These are phyloP conservation scores for Argopecten irradians DNA, from an alignment of 1,140 invertebrate genomes.

Conservation along the genomic window DNA sequence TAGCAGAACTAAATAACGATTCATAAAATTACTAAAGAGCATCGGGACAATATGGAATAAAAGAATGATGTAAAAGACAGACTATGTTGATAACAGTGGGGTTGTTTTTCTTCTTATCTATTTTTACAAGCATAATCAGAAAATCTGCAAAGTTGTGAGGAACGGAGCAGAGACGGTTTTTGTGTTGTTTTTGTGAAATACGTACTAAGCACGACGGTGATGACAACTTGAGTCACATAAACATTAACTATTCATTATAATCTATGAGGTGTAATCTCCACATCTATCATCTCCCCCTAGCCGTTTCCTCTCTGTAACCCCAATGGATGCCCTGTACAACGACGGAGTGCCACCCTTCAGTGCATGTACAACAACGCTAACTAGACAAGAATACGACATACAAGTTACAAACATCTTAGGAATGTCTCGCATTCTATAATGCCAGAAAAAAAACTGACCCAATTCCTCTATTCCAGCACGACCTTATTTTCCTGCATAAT, in stretches of 20 bases:
- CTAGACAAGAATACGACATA: not conserved
- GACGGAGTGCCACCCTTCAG: not conserved
- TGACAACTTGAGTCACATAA: not conserved
- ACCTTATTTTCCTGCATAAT: not conserved
- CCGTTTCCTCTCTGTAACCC: not conserved
- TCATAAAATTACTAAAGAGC: no score
- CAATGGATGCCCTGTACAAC: not conserved
- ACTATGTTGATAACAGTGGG: no score
- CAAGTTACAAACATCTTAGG: not conserved
- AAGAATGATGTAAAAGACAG: no score
- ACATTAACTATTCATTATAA: not conserved
- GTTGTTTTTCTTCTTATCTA: not conserved
- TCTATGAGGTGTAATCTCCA: not conserved
- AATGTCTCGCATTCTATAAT: not conserved
- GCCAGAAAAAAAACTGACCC: not conserved
- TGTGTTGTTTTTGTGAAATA: conserved; percentile 1
- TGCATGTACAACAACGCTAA: not conserved
- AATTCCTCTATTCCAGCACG: not conserved
- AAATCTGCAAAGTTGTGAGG: not conserved
- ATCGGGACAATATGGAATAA: no score
- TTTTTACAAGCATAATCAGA: not conserved
- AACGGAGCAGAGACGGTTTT: not conserved
- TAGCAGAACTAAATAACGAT: no score
- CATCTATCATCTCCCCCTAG: not conserved
- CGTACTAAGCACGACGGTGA: not conserved